Base-by-base conservation (phyloP, 1,140 invertebrate genomes). In the Hypsibius dujardini region DNA sequence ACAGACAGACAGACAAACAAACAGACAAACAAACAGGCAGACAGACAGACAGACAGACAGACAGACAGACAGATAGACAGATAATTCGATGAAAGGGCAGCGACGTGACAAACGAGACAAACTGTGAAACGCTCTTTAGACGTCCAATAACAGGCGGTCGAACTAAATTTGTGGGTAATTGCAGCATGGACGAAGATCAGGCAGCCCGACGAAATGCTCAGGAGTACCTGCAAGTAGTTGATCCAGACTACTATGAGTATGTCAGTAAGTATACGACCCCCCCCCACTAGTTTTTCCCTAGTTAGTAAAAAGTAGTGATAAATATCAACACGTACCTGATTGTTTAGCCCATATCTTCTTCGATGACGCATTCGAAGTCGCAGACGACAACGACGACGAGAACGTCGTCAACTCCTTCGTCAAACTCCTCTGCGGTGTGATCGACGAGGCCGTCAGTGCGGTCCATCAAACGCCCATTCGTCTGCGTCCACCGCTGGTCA, bases 191-290 rank as follows among this genome's bases (percentile, higher is more conserved):
- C 76, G 82, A 84, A 74, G 85, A 86, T 75, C 85, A 86, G 76
- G 82, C 82, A 76, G 84, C 84, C 15, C 77, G 92, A 72, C 83
- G 90, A 70, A 89, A 92, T 0, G 92, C 92, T 0, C 90, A 95
- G 77, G 92, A 94, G 77, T 94, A 92, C 80, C 83, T 95, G 67
- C 85, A 88, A 70, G 88, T 95, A 60, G 87, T 92, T 12, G 92
- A 96, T 83, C 91, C 91, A 0, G 92, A 96, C 82, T 98, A 96
- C 77, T 97, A 97, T 76, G 92, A 96, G 84, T 95, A 94, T 77
- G 92, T 96, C 85, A 84, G 84, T 84, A 79, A 80, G 79, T 77
- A 47, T 42, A 15, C 71, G 72, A 12, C 14, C 42, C 14, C 46
- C 46, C 47, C 46, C 47, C 62, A 67, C 12, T 67, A 14, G 7